Percentiles rank a stretch among this genome's conserved stretches.
Conservation (phyloP, 2,113 vertebrate genomes). For the Aldabrachelys gigantea region DNA sequence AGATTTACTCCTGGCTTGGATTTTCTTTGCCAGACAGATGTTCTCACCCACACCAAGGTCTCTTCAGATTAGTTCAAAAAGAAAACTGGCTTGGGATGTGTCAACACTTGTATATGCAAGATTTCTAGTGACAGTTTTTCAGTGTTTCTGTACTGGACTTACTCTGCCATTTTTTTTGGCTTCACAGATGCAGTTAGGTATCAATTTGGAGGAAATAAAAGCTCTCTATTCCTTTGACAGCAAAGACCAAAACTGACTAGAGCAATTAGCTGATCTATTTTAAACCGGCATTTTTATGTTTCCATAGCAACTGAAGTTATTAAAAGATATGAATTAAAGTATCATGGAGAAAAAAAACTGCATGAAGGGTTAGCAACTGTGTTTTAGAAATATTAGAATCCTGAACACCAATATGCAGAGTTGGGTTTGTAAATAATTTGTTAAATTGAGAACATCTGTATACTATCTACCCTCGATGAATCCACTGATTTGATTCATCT, state of each 20-base stretch:
- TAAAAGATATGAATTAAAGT: constrained; percentile 70
- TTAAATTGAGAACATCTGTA: background rate
- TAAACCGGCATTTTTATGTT: constrained; percentile 72
- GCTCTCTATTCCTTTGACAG: constrained; percentile 72
- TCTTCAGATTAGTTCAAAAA: background rate
- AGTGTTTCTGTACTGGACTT: background rate
- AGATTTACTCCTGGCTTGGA: background rate
- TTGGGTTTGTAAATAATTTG: background rate
- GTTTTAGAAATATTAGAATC: background rate
- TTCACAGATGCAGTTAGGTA: constrained; percentile 6
- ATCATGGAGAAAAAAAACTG: constrained; percentile 30
- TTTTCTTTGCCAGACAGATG: background rate
- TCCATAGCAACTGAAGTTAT: constrained; percentile 76
- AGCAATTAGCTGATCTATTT: constrained; percentile 76
- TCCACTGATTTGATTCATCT: background rate
- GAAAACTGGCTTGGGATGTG: background rate
- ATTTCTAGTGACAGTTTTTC: background rate
- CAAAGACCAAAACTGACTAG: constrained; percentile 69
- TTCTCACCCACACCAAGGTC: background rate
- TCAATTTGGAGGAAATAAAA: constrained; percentile 1
- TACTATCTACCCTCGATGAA: fast-evolving
- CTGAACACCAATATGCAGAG: background rate
- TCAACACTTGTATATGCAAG: background rate
- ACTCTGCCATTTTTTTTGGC: background rate
- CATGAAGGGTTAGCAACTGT: constrained; percentile 16